A percentile compares a stretch with the other conserved stretches of the same genome.
Conservation (phyloP, 2,113 vertebrate species). For the Ochotona princeps region DNA sequence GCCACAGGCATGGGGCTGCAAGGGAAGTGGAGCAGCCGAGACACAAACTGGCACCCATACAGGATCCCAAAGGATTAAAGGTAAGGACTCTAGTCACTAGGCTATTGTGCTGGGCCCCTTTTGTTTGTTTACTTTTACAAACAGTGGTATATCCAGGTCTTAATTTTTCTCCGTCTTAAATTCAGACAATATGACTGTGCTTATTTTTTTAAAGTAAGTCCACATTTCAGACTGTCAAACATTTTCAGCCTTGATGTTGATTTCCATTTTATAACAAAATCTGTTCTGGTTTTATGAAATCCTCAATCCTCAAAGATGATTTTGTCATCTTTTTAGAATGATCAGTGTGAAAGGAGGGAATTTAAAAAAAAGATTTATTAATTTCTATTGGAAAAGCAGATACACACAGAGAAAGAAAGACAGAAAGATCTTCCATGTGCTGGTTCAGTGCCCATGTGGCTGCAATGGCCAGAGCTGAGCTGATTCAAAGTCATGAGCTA, state of each 20-base stretch:
- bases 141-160: neutral
- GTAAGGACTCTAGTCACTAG: too few relatives aligned
- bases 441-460: too few relatives aligned
- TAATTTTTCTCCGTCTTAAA: constrained; percentile 45
- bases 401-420: too few relatives aligned
- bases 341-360: constrained; percentile 15
- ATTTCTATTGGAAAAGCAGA: too few relatives aligned
- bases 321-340: constrained; percentile 14
- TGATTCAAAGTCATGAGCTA: too few relatives aligned
- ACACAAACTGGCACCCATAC: too few relatives aligned
- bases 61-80: too few relatives aligned
- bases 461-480: too few relatives aligned
- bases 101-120: too few relatives aligned
- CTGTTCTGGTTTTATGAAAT: constrained; percentile 25
- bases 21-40: too few relatives aligned
- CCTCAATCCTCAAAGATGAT: neutral
- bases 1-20: too few relatives aligned
- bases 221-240: neutral
- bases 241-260: constrained; percentile 46
- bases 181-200: constrained; percentile 2
- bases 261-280: constrained; percentile 33
- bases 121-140: neutral
- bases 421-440: too few relatives aligned
- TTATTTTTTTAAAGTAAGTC: neutral
- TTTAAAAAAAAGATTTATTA: neutral